phyloP scores from a whole-genome alignment of 2,797 vertebrate species.

The Todus mexicanus region DNA sequence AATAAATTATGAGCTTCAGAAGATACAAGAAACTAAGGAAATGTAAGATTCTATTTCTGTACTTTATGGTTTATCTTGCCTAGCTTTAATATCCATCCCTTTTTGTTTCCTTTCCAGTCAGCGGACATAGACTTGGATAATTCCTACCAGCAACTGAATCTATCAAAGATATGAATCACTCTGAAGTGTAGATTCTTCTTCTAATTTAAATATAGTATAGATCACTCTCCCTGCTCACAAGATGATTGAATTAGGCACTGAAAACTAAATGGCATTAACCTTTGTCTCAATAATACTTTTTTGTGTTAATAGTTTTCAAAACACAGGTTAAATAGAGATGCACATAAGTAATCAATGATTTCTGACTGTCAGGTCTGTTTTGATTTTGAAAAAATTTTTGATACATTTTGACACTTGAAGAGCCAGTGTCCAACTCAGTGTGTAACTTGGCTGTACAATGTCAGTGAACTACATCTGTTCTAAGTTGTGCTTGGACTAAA shows the following conservation, averaged over 20 bases:
- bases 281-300: not conserved
- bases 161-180: not conserved
- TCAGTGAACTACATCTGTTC: not conserved
- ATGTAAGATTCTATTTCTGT: not conserved
- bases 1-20: not conserved
- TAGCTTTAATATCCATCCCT: not conserved
- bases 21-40: not conserved
- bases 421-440: not conserved
- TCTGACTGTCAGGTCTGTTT: not conserved
- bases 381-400: not conserved
- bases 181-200: not conserved
- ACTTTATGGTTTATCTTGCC: not conserved
- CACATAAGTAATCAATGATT: fast-evolving
- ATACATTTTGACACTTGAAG: not conserved
- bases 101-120: not conserved
- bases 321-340: not conserved
- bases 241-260: not conserved
- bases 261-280: not conserved
- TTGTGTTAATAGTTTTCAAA: not conserved
- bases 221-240: not conserved
- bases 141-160: not conserved
- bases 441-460: not conserved
- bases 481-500: not conserved
- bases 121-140: not conserved
- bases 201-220: not conserved